Base-by-base conservation (phyloP, 2,797 vertebrate genomes). In the Lerista edwardsae region DNA sequence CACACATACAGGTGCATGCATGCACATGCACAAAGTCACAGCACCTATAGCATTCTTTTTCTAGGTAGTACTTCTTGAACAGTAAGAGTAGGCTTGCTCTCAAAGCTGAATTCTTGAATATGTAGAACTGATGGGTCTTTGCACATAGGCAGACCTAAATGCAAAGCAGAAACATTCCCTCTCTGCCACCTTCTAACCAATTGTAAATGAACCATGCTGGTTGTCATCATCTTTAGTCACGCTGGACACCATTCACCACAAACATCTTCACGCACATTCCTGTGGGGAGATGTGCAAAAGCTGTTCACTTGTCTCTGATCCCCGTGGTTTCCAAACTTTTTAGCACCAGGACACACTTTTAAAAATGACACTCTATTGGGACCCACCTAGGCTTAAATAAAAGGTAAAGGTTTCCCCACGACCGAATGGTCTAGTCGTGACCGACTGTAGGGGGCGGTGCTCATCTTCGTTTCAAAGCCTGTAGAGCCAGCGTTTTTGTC, bases 171-270 rank as follows among this genome's bases (percentile, higher is more conserved):
- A 23, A 90, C 86, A 84, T 87, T 94, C 91, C 84, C 86, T 88
- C 91, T 83, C 91, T 93, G 90, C 89, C 89, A 89, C 90, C 92
- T 94, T 86, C 93, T 84, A 90, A 90, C 83, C 91, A 91, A 91
- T 90, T 82, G 10, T 74, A 89, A 91, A 92, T 87, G 90, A 93
- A 86, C 80, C 84, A 87, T 80, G 82, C 89, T 84, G 86, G 39
- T 41, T 73, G 34, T 57, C 62, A 23, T 3, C 15, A 62, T 62
- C n/a, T 62, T 76, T 39, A 41, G 5, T 71, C 55, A 71, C 7
- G 39, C 39, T 62, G n/a, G n/a, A 25, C 34, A 57, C 36, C 29
- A 55, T 36, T 65, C 41, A 17, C 34, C 51, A 59, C 51, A 25
- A 25, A 36, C 6, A 19, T 75, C 25, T 59, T 34, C 59, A 68